Evolutionary conservation across 2,113 vertebrate genomes (phyloP), one percentile per base, ranked within the genome.

Genomic region (Bubo blakistoni): DNA sequence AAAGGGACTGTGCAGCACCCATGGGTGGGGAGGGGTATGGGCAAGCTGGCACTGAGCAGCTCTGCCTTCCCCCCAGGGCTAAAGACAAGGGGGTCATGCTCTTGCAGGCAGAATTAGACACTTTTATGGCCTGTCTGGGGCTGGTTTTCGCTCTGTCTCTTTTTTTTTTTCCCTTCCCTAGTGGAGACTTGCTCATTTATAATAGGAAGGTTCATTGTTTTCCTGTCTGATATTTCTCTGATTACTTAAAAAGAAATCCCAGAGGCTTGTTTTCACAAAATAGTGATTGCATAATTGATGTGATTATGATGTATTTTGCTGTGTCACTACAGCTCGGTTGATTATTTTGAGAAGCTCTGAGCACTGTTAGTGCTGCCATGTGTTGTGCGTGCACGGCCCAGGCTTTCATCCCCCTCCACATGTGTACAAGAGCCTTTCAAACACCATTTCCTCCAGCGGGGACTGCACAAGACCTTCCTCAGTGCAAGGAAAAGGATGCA

Each of bases 181-280:
- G 54, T 2, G 0, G 84, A 91, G 85, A 80, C 62, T 49, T 85
- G 44, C 16, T 95, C 38, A 0, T 94, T 94, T 94, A 66, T 88
- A 92, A 94, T 83, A 86, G 92, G 94, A 95, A 90, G 87, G 90
- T 83, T 97, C 88, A 83, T 95, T 97, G 93, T 96, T 94, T 97
- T 96, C 86, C 71, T 0, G 2, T 91, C 91, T 96, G 88, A 88
- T 95, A 95, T 92, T 97, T 95, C 96, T 97, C 90, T 97, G 96
- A 97, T 97, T 96, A 96, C 96, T 90, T 93, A 95, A 94, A 96
- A 96, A 96, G 88, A 96, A 95, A 95, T 95, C 88, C 92, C 96
- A 95, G 94, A 94, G 88, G 88, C 93, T 97, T 97, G 91, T 96
- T 97, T 96, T 90, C 96, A 94, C 94, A 96, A 96, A 95, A 92